Conservation (phyloP, 1,140 invertebrate species). For the Ostrea denselamellosa region DNA sequence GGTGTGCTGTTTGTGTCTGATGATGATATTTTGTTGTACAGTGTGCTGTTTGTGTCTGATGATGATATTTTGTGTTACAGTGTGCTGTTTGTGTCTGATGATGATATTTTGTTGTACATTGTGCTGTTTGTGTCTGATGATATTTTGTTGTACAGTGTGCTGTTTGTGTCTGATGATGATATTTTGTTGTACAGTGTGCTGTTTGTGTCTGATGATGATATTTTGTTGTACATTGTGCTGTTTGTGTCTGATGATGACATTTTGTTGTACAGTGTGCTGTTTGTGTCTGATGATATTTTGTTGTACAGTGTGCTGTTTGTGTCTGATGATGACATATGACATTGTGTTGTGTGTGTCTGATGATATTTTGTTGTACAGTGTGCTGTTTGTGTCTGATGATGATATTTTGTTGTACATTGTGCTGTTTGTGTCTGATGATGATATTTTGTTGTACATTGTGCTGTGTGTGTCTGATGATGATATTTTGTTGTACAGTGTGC, state of each 20-base stretch:
- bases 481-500: slow-evolving; percentile 84
- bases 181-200: slow-evolving; percentile 86
- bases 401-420: slow-evolving; percentile 84
- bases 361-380: slow-evolving; percentile 82
- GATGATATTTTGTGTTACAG: slow-evolving; percentile 80
- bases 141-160: slow-evolving; percentile 84
- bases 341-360: too few relatives aligned
- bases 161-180: slow-evolving; percentile 93
- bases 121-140: slow-evolving; percentile 94
- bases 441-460: slow-evolving; percentile 84
- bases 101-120: slow-evolving; percentile 80
- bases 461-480: slow-evolving; percentile 93
- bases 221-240: slow-evolving; percentile 86
- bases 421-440: slow-evolving; percentile 93
- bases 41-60: slow-evolving; percentile 97
- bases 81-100: slow-evolving; percentile 97
- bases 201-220: slow-evolving; percentile 90
- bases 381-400: slow-evolving; percentile 95
- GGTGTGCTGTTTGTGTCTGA: slow-evolving; percentile 98
- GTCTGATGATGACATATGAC: too few relatives aligned
- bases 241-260: slow-evolving; percentile 90
- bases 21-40: slow-evolving; percentile 77
- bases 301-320: slow-evolving; percentile 93
- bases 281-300: slow-evolving; percentile 86
- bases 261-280: slow-evolving; percentile 88